Base-by-base conservation (phyloP, 2,797 vertebrate species). In the Pangasius macronema region DNA sequence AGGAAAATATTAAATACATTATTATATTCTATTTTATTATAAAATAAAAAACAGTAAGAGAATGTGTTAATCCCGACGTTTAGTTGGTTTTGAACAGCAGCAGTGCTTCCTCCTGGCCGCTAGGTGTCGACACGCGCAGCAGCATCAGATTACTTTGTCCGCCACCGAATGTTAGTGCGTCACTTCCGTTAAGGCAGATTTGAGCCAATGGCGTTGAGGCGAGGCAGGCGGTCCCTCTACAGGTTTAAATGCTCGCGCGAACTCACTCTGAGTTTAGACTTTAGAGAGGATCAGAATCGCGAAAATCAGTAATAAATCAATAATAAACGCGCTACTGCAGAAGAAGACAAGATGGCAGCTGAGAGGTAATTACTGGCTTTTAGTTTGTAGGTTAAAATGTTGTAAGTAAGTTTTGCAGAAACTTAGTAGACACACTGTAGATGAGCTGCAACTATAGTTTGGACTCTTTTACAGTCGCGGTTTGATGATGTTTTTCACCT, bases 191-290 rank as follows among this genome's bases (percentile, higher is more conserved):
- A 3, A 22, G 0, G 1, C 11, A 46, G 68, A 24, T 83, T 18
- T 42, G 0, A 88, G 39, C 90, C 87, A 90, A 90, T 90, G 51
- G 67, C 14, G 11, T 85, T 8, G 20, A 36, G 2, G 10, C 11
- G 85, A 72, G 53, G 59, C 89, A 68, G 88, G 91, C 88, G 85
- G 83, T 75, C 83, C 6, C 36, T 63, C 73, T 42, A 42, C 80
- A 86, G 85, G 82, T 92, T 92, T 92, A 91, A 91, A 91, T 89
- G 63, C 79, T 87, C 88, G 85, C 86, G 84, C 76, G 30, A 46
- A 33, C 51, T 39, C 18, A 67, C 3, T 46, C 0, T 3, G 22
- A 6, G 8, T n/a, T 73, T 73, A 59, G 33, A 59, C 3, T 53
- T 6, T 13, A 30, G n/a, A 68, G n/a, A 11, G 42, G 83, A 5